Conservation (phyloP, 2,113 vertebrate genomes). For the Centrocercus urophasianus region DNA sequence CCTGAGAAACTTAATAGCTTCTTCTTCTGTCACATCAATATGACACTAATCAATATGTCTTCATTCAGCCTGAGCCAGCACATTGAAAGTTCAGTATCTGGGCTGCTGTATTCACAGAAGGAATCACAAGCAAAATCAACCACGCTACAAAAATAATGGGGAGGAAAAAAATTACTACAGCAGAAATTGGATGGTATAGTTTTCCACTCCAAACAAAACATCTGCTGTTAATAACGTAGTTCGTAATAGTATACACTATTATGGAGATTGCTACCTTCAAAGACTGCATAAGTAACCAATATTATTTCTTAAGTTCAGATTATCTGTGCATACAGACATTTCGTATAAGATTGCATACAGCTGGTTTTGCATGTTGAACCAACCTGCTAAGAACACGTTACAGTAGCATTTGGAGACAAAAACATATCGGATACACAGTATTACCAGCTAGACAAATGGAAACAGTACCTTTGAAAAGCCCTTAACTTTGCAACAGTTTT, state of each 20-base stretch:
- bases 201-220: conserved; percentile 1
- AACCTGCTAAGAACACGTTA: not conserved
- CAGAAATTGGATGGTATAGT: not conserved
- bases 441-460: not conserved
- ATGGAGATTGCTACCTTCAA: not conserved
- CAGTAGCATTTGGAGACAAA: not conserved
- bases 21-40: not conserved
- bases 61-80: not conserved
- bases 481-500: not conserved
- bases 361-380: not conserved
- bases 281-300: not conserved
- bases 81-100: not conserved
- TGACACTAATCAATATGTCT: not conserved
- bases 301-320: not conserved
- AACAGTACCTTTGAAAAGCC: not conserved
- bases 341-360: not conserved
- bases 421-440: not conserved
- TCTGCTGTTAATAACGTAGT: not conserved
- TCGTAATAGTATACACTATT: not conserved
- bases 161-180: not conserved
- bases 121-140: conserved; percentile 25
- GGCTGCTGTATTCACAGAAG: not conserved
- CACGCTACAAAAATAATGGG: not conserved
- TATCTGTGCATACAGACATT: not conserved
- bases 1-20: not conserved